Evolutionary conservation across 2,888 invertebrate genomes (phyloP), one percentile per base, ranked within the genome.

Genomic region (Leptopilina syphax): DNA sequence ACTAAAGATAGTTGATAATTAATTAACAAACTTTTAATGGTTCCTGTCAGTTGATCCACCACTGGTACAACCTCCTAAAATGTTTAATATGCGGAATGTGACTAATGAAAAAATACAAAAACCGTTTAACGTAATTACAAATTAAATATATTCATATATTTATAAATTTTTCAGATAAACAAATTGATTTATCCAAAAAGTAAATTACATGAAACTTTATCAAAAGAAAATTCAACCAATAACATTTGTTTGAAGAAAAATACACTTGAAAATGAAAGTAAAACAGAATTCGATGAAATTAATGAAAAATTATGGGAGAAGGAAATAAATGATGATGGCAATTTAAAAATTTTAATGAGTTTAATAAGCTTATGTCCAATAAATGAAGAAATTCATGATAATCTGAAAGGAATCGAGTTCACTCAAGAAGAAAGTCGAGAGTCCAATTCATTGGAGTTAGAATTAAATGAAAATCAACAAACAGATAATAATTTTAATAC

Each of bases 321-420:
- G 6, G 63, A 63, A 18, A 18, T 63, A 18, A 60, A 9, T n/a
- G 67, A 84, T 18, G 80, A 81, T 78, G 63, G 77, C 8, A 82
- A 85, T 78, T 76, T 83, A 0, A 79, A 81, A 18, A 60, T 82
- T n/a, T 78, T 84, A 73, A 79, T 82, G 27, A 77, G 84, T 76
- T 70, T 84, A 41, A 80, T 84, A 18, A 73, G 79, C 10, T 18
- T 24, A 18, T 63, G 63, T 18, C 63, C 63, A 63, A 63, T 24
- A 24, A 63, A 24, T 24, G 63, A 18, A 3, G 8, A 63, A 63
- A 18, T 63, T 63, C 24, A 63, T 63, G 7, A 63, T 9, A 18
- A 9, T 18, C 63, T 63, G 0, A 63, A 63, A 18, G 24, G 9
- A 8, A 18, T 18, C 6, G 24, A 60, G 7, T 18, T 18, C 7